These are phyloP conservation scores for Oscheius sp. DNA, from an alignment of 2,888 invertebrate species.

Conservation along the genomic window DNA sequence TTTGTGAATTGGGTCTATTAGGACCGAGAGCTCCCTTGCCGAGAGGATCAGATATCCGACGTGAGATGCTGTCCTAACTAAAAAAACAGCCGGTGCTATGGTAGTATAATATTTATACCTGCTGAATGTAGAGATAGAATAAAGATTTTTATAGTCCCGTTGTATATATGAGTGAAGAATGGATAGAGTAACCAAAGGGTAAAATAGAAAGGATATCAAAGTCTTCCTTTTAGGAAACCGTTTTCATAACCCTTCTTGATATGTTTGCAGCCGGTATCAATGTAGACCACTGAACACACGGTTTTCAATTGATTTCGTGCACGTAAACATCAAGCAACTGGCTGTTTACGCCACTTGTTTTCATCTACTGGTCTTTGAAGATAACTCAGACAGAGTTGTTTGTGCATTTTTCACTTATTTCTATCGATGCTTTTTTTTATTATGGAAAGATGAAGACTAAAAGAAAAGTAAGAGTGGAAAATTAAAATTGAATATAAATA, in stretches of 20 bases:
- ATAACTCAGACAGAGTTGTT: too few relatives aligned
- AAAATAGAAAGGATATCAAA: too few relatives aligned
- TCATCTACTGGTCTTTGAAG: too few relatives aligned
- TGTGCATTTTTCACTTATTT: too few relatives aligned
- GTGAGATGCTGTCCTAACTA: constrained; percentile 32
- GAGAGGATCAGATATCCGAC: constrained; percentile 48
- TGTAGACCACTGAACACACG: background rate
- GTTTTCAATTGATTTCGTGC: constrained; percentile 2
- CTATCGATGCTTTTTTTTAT: too few relatives aligned
- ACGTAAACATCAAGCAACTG: constrained; percentile 14
- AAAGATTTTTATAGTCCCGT: constrained; percentile 1
- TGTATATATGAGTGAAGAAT: too few relatives aligned
- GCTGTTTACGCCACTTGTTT: constrained; percentile 13
- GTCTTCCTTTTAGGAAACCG: too few relatives aligned
- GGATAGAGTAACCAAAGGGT: too few relatives aligned
- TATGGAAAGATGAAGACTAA: too few relatives aligned
- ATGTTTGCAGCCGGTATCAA: background rate
- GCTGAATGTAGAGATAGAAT: constrained; percentile 15
- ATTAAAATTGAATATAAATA: too few relatives aligned
- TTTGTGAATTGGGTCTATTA: constrained; percentile 55
- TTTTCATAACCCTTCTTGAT: too few relatives aligned
- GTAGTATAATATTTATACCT: background rate
- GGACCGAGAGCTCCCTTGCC: constrained; percentile 41
- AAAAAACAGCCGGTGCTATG: background rate
- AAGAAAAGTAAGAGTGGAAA: too few relatives aligned